Percentiles rank a stretch among this genome's conserved stretches.
These are phyloP conservation scores for Drosophila aldrichi DNA, from an alignment of 2,888 invertebrate genomes.

Conservation along the genomic window DNA sequence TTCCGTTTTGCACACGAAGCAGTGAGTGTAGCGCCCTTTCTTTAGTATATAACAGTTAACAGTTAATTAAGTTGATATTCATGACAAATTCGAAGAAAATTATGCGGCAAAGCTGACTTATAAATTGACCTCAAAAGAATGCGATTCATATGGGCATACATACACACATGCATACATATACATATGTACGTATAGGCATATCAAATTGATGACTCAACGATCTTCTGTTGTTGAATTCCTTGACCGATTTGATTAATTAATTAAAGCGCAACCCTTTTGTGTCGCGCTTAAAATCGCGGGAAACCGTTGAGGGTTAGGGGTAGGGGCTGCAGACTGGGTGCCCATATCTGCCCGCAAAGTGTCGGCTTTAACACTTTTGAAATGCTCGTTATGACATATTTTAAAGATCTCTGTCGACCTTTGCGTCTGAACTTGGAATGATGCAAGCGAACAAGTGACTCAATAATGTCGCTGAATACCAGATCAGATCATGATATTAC, in stretches of 20 bases:
- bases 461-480: constrained; percentile 34
- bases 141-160: background rate
- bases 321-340: background rate
- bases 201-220: constrained; percentile 40
- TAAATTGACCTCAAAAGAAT: constrained; percentile 69
- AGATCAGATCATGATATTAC: constrained; percentile 21
- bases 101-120: constrained; percentile 41
- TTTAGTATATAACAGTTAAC: constrained; percentile 62
- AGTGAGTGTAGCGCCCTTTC: constrained; percentile 17
- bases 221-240: constrained; percentile 54
- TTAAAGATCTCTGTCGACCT: constrained; percentile 55
- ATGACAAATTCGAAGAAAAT: constrained; percentile 71
- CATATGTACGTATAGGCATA: background rate
- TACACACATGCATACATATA: background rate
- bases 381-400: constrained; percentile 51
- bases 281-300: constrained; percentile 29
- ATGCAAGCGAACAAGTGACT: constrained; percentile 66
- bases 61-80: constrained; percentile 76
- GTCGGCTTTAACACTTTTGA: constrained; percentile 73
- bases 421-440: constrained; percentile 74
- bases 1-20: constrained; percentile 51
- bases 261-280: constrained; percentile 76
- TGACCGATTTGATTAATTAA: constrained; percentile 81
- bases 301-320: background rate
- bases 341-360: constrained; percentile 32